These are phyloP conservation scores for Neotoma lepida DNA, from an alignment of 2,113 vertebrate genomes.

Conservation along the genomic window DNA sequence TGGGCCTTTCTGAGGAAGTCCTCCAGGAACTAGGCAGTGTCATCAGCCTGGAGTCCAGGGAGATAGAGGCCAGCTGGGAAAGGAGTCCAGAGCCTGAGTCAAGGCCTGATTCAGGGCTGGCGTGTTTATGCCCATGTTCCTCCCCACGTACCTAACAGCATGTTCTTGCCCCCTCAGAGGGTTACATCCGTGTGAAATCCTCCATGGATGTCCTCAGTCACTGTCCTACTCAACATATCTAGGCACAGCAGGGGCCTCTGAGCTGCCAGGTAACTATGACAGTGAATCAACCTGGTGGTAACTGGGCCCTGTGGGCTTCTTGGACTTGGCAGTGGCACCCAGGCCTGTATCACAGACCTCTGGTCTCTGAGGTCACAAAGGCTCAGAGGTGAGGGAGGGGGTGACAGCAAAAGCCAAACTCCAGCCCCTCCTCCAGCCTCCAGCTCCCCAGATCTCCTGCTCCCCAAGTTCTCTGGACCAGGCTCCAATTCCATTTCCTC, in stretches of 20 bases:
- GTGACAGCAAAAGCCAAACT: not conserved
- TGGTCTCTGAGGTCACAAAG: not conserved
- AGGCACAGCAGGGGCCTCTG: no score
- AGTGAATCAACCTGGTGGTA: not conserved
- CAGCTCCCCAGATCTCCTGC: not conserved
- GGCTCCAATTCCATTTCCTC: no score
- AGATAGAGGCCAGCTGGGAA: not conserved
- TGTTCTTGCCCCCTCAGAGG: not conserved
- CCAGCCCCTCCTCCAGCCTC: not conserved
- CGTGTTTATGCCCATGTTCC: not conserved
- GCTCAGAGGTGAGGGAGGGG: not conserved
- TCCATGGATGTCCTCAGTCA: not conserved
- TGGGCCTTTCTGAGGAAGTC: not conserved
- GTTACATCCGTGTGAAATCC: not conserved
- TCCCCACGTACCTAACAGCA: not conserved
- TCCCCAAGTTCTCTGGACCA: not conserved
- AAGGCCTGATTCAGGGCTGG: not conserved
- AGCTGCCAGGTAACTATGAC: not conserved
- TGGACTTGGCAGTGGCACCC: not conserved
- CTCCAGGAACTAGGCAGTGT: not conserved
- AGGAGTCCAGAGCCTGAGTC: not conserved
- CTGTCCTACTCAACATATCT: not conserved
- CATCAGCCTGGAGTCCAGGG: not conserved
- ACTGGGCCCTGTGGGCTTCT: not conserved
- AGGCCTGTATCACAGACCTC: not conserved